Evolutionary conservation across 1,140 invertebrate genomes (phyloP).

Genomic region (Zaprionus gabonicus): DNA sequence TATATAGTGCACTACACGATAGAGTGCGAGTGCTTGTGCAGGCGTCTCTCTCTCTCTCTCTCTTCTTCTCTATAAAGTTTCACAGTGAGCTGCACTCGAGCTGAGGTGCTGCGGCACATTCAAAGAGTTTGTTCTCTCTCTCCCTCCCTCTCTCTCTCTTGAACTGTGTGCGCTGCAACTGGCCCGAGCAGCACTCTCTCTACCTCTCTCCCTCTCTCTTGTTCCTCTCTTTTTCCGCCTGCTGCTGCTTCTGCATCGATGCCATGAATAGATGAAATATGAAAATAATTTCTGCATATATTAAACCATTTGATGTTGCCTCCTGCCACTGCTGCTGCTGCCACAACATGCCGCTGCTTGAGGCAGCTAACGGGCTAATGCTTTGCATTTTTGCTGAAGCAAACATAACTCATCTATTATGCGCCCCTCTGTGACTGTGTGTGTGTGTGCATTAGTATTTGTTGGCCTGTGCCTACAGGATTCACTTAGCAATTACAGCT

Average conservation of each 20-base stretch:
- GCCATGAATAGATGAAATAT: conserved; percentile 56
- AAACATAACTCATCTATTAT: conserved; percentile 75
- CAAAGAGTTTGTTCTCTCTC: neutral
- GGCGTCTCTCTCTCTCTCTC: neutral
- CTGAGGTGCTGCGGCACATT: conserved; percentile 8
- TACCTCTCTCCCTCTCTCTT: neutral
- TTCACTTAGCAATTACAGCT: conserved; percentile 80
- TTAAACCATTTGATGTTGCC: conserved; percentile 66
- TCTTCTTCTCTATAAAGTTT: conserved; percentile 52
- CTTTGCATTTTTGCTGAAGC: conserved; percentile 76
- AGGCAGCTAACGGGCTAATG: conserved; percentile 41
- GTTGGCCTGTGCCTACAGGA: conserved; percentile 43
- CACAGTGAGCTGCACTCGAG: neutral
- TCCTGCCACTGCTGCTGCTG: conserved; percentile 2
- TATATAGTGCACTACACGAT: neutral
- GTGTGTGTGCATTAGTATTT: conserved; percentile 10
- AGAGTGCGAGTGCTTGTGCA: conserved; percentile 13
- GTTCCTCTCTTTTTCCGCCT: neutral
- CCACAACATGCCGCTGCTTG: conserved; percentile 9
- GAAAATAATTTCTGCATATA: conserved; percentile 61
- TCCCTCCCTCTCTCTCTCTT: neutral
- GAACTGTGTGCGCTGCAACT: neutral
- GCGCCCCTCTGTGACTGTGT: conserved; percentile 12
- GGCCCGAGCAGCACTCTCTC: neutral
- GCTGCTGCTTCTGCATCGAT: conserved; percentile 27